Percentiles rank a stretch among this genome's conserved stretches.
phyloP scores from a whole-genome alignment of 2,797 vertebrate genomes.

The Semotilus atromaculatus region DNA sequence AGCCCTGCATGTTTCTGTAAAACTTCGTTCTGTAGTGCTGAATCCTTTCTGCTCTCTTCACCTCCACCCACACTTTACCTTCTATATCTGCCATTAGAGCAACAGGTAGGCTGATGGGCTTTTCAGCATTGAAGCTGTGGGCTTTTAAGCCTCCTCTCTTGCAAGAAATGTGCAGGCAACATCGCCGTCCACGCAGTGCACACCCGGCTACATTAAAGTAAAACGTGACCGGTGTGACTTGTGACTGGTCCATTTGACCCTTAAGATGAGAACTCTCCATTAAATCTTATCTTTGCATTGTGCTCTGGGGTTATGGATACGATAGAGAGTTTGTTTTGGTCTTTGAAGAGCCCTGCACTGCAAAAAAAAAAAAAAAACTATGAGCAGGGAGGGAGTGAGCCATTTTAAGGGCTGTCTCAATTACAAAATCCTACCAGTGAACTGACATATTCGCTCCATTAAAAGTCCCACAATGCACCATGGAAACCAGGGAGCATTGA shows the following conservation, averaged over 20 bases:
- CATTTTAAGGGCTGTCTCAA: background rate
- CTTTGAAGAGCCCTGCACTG: background rate
- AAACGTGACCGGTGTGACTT: slow-evolving; percentile 47
- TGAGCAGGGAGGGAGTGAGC: background rate
- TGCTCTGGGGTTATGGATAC: slow-evolving; percentile 3
- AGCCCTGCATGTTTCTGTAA: slow-evolving; percentile 48
- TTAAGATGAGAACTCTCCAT: slow-evolving; percentile 37
- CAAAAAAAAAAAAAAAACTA: background rate
- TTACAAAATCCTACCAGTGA: background rate
- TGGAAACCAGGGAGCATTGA: background rate
- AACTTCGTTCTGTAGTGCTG: slow-evolving; percentile 56
- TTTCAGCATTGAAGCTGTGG: slow-evolving; percentile 50
- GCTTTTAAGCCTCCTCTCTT: slow-evolving; percentile 59
- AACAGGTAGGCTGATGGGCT: slow-evolving; percentile 56
- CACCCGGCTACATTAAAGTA: slow-evolving; percentile 27
- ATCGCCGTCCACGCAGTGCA: slow-evolving; percentile 43
- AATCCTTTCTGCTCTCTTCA: slow-evolving; percentile 59
- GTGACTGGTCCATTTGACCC: slow-evolving; percentile 36
- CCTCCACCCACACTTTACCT: slow-evolving; percentile 51
- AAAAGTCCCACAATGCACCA: background rate
- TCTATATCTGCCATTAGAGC: slow-evolving; percentile 60
- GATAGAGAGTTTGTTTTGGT: slow-evolving; percentile 3
- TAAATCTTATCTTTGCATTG: slow-evolving; percentile 29
- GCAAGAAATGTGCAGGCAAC: slow-evolving; percentile 52
- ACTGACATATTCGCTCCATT: background rate